A percentile compares a stretch with the other conserved stretches of the same genome.
Evolutionary conservation across 1,140 invertebrate species (phyloP).

Genomic region (Cotesia chilonis): DNA sequence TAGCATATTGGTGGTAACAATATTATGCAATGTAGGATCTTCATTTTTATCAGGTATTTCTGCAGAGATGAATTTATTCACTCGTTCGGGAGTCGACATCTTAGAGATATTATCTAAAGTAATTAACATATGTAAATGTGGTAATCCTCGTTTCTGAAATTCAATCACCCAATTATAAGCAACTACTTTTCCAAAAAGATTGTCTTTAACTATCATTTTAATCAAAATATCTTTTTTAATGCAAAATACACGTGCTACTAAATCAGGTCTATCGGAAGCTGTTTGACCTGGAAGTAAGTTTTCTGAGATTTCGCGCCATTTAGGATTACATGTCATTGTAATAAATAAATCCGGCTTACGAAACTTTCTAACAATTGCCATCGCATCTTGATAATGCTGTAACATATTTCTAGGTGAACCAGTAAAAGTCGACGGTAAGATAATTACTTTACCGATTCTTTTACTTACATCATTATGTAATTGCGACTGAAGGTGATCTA

Average conservation of each 20-base stretch:
- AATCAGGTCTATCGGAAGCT: constrained; percentile 45
- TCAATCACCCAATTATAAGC: constrained; percentile 22
- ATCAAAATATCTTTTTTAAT: constrained; percentile 32
- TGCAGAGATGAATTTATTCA: constrained; percentile 36
- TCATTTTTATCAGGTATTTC: constrained; percentile 35
- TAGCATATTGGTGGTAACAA: constrained; percentile 40
- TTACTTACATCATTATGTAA: constrained; percentile 6
- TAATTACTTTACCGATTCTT: constrained; percentile 42
- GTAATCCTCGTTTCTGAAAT: constrained; percentile 21
- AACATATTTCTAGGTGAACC: constrained; percentile 59
- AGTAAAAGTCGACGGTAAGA: constrained; percentile 53
- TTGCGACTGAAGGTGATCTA: constrained; percentile 5
- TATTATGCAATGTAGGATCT: constrained; percentile 20
- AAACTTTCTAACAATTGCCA: constrained; percentile 59
- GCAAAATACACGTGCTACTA: constrained; percentile 25
- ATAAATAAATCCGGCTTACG: constrained; percentile 57
- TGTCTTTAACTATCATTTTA: constrained; percentile 19
- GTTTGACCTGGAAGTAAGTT: no score
- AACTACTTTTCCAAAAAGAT: constrained; percentile 15
- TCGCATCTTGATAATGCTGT: constrained; percentile 58
- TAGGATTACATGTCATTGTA: constrained; percentile 33
- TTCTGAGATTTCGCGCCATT: no score
- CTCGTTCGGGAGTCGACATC: constrained; percentile 19
- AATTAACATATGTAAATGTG: constrained; percentile 31
- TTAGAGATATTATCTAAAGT: constrained; percentile 39